These are phyloP conservation scores for Novumbra hubbsi DNA, from an alignment of 2,797 vertebrate species.

Conservation along the genomic window DNA sequence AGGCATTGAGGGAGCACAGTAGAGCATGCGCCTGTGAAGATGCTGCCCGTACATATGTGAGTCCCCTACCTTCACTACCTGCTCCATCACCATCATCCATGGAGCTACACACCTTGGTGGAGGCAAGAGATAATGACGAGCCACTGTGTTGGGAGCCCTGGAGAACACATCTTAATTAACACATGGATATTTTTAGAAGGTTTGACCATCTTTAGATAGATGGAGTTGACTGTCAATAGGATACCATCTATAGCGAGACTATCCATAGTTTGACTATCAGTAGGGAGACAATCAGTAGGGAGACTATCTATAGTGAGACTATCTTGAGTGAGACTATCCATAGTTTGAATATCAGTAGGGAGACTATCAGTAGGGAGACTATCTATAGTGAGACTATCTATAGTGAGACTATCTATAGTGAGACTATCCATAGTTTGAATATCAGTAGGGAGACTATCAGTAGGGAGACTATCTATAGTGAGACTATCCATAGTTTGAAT, in stretches of 20 bases:
- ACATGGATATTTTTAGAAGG: not conserved
- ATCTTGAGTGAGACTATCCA: too few relatives aligned
- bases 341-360: too few relatives aligned
- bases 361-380: not conserved
- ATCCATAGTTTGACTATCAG: too few relatives aligned
- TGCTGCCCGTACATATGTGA: not conserved
- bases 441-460: too few relatives aligned
- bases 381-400: not conserved
- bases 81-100: constrained; percentile 94
- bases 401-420: not conserved
- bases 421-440: too few relatives aligned
- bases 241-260: too few relatives aligned
- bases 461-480: too few relatives aligned
- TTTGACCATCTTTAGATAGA: not conserved
- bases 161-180: constrained; percentile 13
- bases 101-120: constrained; percentile 97
- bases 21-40: not conserved
- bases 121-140: constrained; percentile 94
- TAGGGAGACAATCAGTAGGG: too few relatives aligned
- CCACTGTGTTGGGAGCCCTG: constrained; percentile 95
- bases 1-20: not conserved
- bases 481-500: too few relatives aligned
- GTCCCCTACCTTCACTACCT: constrained; percentile 81
- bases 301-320: too few relatives aligned
- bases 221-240: too few relatives aligned